Evolutionary conservation across 1,140 invertebrate genomes (phyloP), one percentile per base, ranked within the genome.

Genomic region (Danaus plexippus): DNA sequence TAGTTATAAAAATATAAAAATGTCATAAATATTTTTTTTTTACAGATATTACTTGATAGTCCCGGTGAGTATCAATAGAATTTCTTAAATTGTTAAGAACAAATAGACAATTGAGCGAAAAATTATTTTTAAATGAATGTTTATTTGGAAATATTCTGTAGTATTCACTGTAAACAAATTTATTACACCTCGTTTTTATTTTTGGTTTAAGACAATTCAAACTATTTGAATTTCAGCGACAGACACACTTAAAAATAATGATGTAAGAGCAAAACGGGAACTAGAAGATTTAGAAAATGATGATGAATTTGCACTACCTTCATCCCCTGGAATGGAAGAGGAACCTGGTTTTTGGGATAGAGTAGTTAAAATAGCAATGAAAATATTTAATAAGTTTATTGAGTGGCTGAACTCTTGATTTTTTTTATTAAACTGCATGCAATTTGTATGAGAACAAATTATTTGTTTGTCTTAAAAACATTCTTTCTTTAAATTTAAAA

Each of bases 331-430:
- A 11, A 53, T 57, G 22, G 56, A 74, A 61, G 72, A 80, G 43
- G 75, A 79, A 54, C 59, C 73, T 12, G 61, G 77, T 5, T 75
- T 83, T 63, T 83, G 80, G 80, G 78, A 80, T 52, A 73, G 67
- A 72, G 62, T 80, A 47, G 68, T 83, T 42, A 80, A 74, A 72
- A 66, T 77, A 44, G 77, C 77, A 12, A 43, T 80, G n/a, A 80
- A 69, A 57, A 51, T 80, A 54, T 81, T 83, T 51, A 80, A 61
- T 49, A 71, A 46, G 61, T 78, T 83, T 57, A 61, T 83, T 50
- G 75, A 81, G 69, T 83, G 80, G 80, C 57, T 83, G 42, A 83
- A 83, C 61, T 62, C 76, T 32, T 77, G 15, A 59, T 10, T 11
- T 41, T 52, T 9, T 55, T 54, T 10, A 49, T 47, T 11, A 47